Base-by-base conservation (phyloP, 2,113 vertebrate genomes). In the Chionis minor region DNA sequence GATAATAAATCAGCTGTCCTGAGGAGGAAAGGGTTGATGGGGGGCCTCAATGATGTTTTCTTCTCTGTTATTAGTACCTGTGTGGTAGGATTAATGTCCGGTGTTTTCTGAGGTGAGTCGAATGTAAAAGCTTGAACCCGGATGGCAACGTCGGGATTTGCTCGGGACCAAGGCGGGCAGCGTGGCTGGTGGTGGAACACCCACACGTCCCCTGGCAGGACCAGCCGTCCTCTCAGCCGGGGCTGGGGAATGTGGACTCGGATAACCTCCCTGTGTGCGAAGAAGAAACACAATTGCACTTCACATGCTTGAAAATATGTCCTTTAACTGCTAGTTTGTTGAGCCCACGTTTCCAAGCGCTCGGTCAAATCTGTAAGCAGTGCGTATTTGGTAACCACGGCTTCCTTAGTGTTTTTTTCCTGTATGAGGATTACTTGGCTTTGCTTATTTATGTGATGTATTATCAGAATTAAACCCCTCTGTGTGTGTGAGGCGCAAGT, bases 1-100 rank as follows among this genome's bases (percentile, higher is more conserved):
- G 66, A 47, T 81, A 96, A 97, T 98, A 98, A 98, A 98, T 98
- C 97, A 97, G 93, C 78, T 96, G 96, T 96, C 95, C 86, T 0
- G 32, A 73, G 56, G 81, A 94, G 58, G 88, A 66, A 89, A 79
- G 82, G 49, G 49, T 19, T 94, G 92, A 90, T 59, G 65, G 74
- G 74, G 74, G 63, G 12, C 65, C 74, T 93, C 92, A 92, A 19
- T 65, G 81, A n/a, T n/a, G 8, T 72, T 97, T 97, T 70, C 72
- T 85, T 80, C 91, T 67, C 61, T 78, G 59, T 95, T 94, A 93
- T 95, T 94, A 92, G 81, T 87, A 86, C 88, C 89, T 88, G 54
- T 16, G 24, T 1, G 2, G 54, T 6, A 72, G 83, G 71, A 92
- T 92, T 86, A 11, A 67, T 67, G 85, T 33, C 85, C 3, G 4